A percentile compares a stretch with the other conserved stretches of the same genome.
phyloP scores from a whole-genome alignment of 2,888 invertebrate species.

The Thereva unica region DNA sequence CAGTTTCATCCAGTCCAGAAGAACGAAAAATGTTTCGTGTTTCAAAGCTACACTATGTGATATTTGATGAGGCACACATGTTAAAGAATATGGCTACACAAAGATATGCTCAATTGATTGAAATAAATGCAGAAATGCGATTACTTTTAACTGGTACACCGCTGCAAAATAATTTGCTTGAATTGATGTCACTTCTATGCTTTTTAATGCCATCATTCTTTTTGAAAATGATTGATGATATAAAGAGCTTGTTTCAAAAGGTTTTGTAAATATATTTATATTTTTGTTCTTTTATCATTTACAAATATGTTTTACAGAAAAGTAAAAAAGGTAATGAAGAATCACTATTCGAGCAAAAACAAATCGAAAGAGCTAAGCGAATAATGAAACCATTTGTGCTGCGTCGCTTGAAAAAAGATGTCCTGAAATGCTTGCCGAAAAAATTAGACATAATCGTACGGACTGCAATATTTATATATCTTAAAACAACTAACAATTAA shows the following conservation, averaged over 20 bases:
- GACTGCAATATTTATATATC: constrained; percentile 43
- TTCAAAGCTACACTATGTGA: constrained; percentile 85
- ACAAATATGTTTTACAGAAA: constrained; percentile 53
- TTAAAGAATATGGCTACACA: constrained; percentile 95
- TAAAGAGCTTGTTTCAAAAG: constrained; percentile 86
- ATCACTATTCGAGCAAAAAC: constrained; percentile 84
- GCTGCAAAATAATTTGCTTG: constrained; percentile 92
- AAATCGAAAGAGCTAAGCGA: constrained; percentile 89
- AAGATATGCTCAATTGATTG: constrained; percentile 84
- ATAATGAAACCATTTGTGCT: constrained; percentile 97
- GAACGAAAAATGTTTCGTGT: constrained; percentile 90
- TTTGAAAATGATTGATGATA: constrained; percentile 81
- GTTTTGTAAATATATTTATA: constrained; percentile 59
- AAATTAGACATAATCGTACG: constrained; percentile 74
- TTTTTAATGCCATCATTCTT: constrained; percentile 98
- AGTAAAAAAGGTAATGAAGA: constrained; percentile 63
- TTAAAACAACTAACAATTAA: not conserved
- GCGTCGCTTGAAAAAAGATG: constrained; percentile 83
- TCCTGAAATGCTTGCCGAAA: constrained; percentile 80
- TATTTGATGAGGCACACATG: constrained; percentile 98
- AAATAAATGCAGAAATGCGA: constrained; percentile 84
- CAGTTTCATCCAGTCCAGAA: constrained; percentile 75
- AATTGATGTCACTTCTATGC: constrained; percentile 91
- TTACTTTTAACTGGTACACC: constrained; percentile 94
- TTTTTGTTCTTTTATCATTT: constrained; percentile 36